Percentiles rank a stretch among this genome's conserved stretches.
These are phyloP conservation scores for Scaptomyza tumidula DNA, from an alignment of 2,888 invertebrate genomes.

Conservation along the genomic window DNA sequence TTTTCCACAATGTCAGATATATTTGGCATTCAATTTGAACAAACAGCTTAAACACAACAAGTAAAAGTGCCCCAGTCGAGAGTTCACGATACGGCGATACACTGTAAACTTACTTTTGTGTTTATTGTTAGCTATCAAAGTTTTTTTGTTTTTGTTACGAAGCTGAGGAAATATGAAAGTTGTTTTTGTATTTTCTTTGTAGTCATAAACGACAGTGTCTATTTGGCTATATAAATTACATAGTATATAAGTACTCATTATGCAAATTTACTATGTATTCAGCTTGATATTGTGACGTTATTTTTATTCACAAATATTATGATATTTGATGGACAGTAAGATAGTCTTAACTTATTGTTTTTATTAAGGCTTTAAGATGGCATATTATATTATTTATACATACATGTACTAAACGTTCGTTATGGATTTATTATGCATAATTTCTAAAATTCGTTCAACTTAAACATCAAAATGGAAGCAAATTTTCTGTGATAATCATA, in stretches of 20 bases:
- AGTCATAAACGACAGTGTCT: too few species aligned
- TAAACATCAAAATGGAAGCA: constrained; percentile 76
- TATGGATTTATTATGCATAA: constrained; percentile 70
- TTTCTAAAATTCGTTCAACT: constrained; percentile 55
- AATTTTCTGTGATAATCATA: constrained; percentile 74
- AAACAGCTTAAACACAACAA: constrained; percentile 12
- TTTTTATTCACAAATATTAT: too few species aligned
- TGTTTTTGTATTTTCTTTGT: too few species aligned
- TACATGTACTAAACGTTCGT: constrained; percentile 71
- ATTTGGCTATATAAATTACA: too few species aligned
- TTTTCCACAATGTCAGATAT: constrained; percentile 48
- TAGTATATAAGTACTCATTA: not conserved
- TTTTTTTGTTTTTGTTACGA: too few species aligned
- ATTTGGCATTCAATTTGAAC: constrained; percentile 43
- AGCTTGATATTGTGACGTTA: too few species aligned
- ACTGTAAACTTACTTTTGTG: not conserved
- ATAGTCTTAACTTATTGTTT: not conserved
- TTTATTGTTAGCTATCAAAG: not conserved
- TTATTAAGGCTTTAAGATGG: constrained; percentile 16
- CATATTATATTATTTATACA: constrained; percentile 60
- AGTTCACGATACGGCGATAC: not conserved
- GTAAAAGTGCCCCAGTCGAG: not conserved
- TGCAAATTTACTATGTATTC: too few species aligned
- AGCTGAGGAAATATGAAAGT: too few species aligned
- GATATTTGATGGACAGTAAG: too few species aligned